Evolutionary conservation across 2,797 vertebrate genomes (phyloP), one percentile per base, ranked within the genome.

Genomic region (Dallia pectoralis): DNA sequence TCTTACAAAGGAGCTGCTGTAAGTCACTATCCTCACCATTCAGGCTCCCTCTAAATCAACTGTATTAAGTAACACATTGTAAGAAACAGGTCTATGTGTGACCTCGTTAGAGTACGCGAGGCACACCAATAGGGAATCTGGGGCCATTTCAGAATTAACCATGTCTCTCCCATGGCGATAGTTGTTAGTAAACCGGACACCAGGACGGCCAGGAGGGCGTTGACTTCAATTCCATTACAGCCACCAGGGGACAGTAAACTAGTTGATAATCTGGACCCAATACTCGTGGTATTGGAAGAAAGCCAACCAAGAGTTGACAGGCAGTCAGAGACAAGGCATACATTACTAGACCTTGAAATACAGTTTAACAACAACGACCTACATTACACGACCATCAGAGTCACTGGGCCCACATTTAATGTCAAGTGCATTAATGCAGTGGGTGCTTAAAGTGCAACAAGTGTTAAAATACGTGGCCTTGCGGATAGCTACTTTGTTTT

Each of bases 191-290:
- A 56, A 53, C 67, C 36, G 44, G 67, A 76, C 3, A 1, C 63
- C 16, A 14, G 63, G 29, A 6, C 77, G 75, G 77, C 69, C 51
- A 56, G n/a, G n/a, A 56, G n/a, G 18, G 64, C 22, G 67, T 78
- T 72, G 74, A 72, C 74, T 74, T 77, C 62, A 70, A 70, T 76
- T 70, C 79, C 72, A 77, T 83, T 76, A 77, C 69, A 15, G 82
- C 71, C 63, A 36, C 32, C 68, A 66, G 59, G 82, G 81, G 67
- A 83, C 79, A 66, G 68, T 62, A 40, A 70, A 70, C 78, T 74
- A 68, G 82, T 59, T 71, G 56, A 79, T 81, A 72, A 85, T 79
- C 73, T 69, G 80, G 70, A 74, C 76, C 63, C 81, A 84, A 79
- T 65, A 72, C 77, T 73, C 81, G 30, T 72, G 77, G 68, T 72